phyloP scores from a whole-genome alignment of 64 coral and sea anemone genomes.

The Porites australiensis region DNA sequence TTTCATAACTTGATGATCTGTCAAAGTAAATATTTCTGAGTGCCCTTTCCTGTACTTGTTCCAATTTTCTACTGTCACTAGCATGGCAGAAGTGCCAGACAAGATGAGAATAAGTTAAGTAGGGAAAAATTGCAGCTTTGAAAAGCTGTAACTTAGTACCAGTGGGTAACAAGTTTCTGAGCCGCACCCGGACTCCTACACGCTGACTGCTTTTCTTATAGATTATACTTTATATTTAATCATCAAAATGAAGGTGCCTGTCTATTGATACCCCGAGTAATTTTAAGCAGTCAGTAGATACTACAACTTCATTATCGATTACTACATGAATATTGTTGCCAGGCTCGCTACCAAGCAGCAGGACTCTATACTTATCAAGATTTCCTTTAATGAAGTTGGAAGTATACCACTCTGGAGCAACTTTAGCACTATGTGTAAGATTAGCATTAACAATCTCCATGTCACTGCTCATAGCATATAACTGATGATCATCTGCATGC shows the following conservation, averaged over 20 bases:
- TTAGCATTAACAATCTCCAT: background rate
- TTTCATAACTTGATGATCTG: too few species aligned
- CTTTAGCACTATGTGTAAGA: constrained; percentile 9
- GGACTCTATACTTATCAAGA: background rate
- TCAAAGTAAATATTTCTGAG: too few species aligned
- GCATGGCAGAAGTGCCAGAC: too few species aligned
- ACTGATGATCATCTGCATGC: background rate
- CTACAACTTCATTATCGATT: too few species aligned
- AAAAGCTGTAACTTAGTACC: background rate
- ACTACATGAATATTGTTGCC: too few species aligned
- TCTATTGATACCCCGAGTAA: too few species aligned
- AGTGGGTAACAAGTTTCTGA: constrained; percentile 4
- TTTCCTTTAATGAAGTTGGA: constrained; percentile 6
- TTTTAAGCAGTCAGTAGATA: too few species aligned
- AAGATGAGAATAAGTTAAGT: background rate
- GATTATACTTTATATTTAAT: background rate
- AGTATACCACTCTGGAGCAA: background rate
- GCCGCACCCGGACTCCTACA: constrained; percentile 3
- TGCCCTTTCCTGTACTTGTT: too few species aligned
- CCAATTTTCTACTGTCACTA: too few species aligned
- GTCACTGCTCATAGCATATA: constrained; percentile 26
- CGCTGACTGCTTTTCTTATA: constrained; percentile 16
- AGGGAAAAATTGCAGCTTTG: background rate
- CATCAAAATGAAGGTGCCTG: background rate
- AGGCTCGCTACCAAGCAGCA: too few species aligned